Evolutionary conservation across 2,113 vertebrate genomes (phyloP).

Genomic region (Mesocricetus auratus): DNA sequence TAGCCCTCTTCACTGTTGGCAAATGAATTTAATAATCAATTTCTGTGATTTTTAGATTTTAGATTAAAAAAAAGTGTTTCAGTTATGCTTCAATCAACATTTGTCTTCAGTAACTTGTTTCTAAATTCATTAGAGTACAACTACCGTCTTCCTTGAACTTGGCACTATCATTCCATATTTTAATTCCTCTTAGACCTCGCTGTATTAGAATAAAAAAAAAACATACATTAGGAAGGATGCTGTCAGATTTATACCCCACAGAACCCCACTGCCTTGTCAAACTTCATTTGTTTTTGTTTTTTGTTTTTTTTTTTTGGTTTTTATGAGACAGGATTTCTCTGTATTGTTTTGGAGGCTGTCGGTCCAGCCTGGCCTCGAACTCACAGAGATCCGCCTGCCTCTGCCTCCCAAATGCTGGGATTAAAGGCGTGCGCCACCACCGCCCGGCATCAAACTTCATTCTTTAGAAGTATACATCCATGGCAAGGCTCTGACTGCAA

Average conservation of each 20-base stretch:
- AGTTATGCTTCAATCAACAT: neutral
- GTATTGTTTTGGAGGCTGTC: too few relatives aligned
- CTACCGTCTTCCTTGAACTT: neutral
- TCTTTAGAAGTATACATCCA: neutral
- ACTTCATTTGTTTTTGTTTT: too few relatives aligned
- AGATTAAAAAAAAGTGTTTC: conserved; percentile 46
- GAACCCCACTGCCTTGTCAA: neutral
- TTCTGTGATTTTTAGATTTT: neutral
- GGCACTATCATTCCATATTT: neutral
- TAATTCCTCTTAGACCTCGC: neutral
- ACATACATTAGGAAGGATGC: neutral
- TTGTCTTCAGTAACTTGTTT: conserved; percentile 41
- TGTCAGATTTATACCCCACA: neutral
- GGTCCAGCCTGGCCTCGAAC: too few relatives aligned
- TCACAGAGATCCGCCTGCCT: too few relatives aligned
- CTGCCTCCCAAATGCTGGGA: too few relatives aligned
- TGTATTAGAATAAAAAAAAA: conserved; percentile 37
- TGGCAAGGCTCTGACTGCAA: neutral
- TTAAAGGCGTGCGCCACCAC: too few relatives aligned
- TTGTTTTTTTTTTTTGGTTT: too few relatives aligned
- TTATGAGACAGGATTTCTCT: too few relatives aligned
- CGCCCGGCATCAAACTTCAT: neutral
- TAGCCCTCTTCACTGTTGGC: neutral
- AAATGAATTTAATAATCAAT: neutral
- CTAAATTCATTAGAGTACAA: conserved; percentile 27